Percentiles rank a stretch among this genome's conserved stretches.
These are phyloP conservation scores for Diplodus sargus DNA, from an alignment of 2,797 vertebrate genomes.

Conservation along the genomic window DNA sequence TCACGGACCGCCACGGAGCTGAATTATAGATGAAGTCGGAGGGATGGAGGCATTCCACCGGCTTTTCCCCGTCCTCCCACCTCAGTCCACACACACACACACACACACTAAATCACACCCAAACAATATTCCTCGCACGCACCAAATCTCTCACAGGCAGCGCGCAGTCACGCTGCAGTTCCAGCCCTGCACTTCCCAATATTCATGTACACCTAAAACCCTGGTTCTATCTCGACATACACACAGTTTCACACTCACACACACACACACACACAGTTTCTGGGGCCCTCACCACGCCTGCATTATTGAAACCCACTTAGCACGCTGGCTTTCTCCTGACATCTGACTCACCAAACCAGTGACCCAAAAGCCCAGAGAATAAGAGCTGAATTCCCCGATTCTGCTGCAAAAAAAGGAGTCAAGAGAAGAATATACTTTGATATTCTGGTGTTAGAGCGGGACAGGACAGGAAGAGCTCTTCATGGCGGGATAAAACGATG, in stretches of 20 bases:
- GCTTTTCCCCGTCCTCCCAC: slow-evolving; percentile 47
- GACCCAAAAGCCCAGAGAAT: slow-evolving; percentile 34
- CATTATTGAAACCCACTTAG: slow-evolving; percentile 73
- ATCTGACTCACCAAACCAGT: slow-evolving; percentile 58
- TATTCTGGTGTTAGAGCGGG: background rate
- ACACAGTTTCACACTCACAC: slow-evolving; percentile 8
- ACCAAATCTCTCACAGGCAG: slow-evolving; percentile 18
- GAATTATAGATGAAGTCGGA: slow-evolving; percentile 76
- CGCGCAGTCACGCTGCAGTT: slow-evolving; percentile 20
- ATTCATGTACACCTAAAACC: slow-evolving; percentile 19
- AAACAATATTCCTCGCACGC: slow-evolving; percentile 40
- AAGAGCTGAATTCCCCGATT: slow-evolving; percentile 25
- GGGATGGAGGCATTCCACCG: slow-evolving; percentile 54
- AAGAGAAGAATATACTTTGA: slow-evolving; percentile 2
- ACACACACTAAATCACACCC: slow-evolving; percentile 19
- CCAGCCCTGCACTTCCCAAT: slow-evolving; percentile 2
- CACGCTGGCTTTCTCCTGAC: slow-evolving; percentile 59
- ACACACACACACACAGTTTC: slow-evolving; percentile 17
- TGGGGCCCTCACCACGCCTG: slow-evolving; percentile 27
- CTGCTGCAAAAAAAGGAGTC: slow-evolving; percentile 25
- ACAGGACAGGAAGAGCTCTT: background rate
- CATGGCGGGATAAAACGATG: background rate
- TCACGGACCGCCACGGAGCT: slow-evolving; percentile 47
- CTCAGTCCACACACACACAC: slow-evolving; percentile 12
- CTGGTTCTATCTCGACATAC: background rate